Percentiles rank a stretch among this genome's conserved stretches.
Evolutionary conservation across 92 coral and sea anemone genomes (phyloP).

Genomic region (Palythoa grandiflora): DNA sequence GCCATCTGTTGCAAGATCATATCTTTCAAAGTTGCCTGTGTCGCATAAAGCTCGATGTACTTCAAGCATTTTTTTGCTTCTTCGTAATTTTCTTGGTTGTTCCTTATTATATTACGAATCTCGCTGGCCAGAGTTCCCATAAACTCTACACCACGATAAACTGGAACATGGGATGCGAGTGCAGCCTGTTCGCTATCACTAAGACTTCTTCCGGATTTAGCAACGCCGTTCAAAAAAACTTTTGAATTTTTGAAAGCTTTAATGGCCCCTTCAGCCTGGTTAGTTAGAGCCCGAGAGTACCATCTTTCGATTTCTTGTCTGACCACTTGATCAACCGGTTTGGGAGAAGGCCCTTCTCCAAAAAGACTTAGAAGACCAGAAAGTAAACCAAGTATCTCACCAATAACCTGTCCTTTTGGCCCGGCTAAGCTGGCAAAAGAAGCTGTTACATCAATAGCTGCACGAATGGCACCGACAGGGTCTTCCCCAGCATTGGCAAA

Average conservation of each 20-base stretch:
- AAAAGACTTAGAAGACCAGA: slow-evolving; percentile 41
- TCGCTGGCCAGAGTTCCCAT: slow-evolving; percentile 3
- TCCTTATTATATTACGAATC: slow-evolving; percentile 8
- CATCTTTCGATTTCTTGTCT: slow-evolving; percentile 27
- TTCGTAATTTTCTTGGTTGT: neutral
- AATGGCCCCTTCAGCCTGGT: neutral
- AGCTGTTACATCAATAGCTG: slow-evolving; percentile 41
- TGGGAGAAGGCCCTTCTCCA: too few relatives aligned
- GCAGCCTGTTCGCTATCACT: slow-evolving; percentile 3
- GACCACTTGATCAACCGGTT: neutral
- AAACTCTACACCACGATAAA: slow-evolving; percentile 23
- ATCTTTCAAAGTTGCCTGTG: too few relatives aligned
- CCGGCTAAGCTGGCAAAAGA: too few relatives aligned
- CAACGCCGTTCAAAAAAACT: slow-evolving; percentile 28
- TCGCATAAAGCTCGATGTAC: too few relatives aligned
- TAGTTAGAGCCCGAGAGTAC: too few relatives aligned
- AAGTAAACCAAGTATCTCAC: slow-evolving; percentile 15
- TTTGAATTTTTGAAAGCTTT: neutral
- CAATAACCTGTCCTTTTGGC: neutral
- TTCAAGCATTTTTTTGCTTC: slow-evolving; percentile 24
- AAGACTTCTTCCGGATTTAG: neutral
- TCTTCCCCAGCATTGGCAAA: slow-evolving; percentile 36
- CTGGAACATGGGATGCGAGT: slow-evolving; percentile 21
- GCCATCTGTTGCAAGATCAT: too few relatives aligned
- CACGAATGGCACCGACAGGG: slow-evolving; percentile 42